Percentiles rank a stretch among this genome's conserved stretches.
Evolutionary conservation across 2,797 vertebrate genomes (phyloP).

Genomic region (Parotocinclus haroldoi): DNA sequence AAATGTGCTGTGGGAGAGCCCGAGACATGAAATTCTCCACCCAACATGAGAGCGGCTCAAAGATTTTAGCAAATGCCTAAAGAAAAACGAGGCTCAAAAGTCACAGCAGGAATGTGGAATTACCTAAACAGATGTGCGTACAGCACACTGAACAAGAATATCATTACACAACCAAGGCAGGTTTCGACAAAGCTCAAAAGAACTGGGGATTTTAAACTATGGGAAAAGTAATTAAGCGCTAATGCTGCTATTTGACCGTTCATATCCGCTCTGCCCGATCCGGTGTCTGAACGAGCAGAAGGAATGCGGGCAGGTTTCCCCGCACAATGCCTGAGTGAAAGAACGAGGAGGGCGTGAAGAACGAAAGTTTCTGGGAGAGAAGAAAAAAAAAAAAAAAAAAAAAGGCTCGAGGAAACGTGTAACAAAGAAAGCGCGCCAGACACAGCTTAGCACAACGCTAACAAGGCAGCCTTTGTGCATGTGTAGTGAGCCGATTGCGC

Average conservation of each 20-base stretch:
- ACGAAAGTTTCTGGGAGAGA: not conserved
- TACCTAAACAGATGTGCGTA: no score
- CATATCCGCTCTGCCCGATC: not conserved
- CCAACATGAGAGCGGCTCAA: no score
- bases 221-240: not conserved
- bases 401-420: constrained; percentile 4
- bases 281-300: not conserved
- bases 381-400: constrained; percentile 9
- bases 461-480: constrained; percentile 42
- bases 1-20: no score
- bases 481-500: constrained; percentile 28
- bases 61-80: no score
- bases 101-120: no score
- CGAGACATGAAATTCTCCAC: no score
- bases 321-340: not conserved
- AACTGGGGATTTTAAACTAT: not conserved
- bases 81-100: no score
- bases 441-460: constrained; percentile 18
- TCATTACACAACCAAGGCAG: not conserved
- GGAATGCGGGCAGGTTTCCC: constrained; percentile 5
- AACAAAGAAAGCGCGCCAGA: constrained; percentile 22
- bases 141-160: not conserved
- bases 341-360: not conserved
- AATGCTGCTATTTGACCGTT: not conserved
- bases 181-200: not conserved